phyloP scores from a whole-genome alignment of 2,113 vertebrate species.

The Trematocara stigmaticum region DNA sequence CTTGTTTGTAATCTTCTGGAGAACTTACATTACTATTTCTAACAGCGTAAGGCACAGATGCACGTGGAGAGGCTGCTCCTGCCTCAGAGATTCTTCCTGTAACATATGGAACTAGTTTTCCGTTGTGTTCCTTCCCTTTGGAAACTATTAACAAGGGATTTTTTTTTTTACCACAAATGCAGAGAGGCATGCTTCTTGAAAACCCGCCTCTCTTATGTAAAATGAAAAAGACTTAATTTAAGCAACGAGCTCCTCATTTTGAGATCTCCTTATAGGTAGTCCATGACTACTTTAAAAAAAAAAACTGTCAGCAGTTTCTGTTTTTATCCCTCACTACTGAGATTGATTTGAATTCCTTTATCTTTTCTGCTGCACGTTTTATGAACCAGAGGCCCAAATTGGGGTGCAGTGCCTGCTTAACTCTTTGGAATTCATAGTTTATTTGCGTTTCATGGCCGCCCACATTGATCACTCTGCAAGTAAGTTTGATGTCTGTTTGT shows the following conservation, averaged over 20 bases:
- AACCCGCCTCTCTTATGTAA: neutral
- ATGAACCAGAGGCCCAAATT: neutral
- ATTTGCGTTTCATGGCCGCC: constrained; percentile 18
- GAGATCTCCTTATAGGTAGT: neutral
- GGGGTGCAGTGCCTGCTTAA: neutral
- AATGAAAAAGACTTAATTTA: neutral
- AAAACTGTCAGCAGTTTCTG: neutral
- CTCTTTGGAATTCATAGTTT: constrained; percentile 21
- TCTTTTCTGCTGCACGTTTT: neutral
- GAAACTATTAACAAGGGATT: constrained; percentile 55
- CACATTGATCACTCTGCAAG: constrained; percentile 6
- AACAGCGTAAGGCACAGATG: constrained; percentile 17
- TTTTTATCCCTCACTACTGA: neutral
- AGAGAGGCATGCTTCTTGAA: neutral
- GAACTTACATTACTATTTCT: neutral
- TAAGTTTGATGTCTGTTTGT: constrained; percentile 3
- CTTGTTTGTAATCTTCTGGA: neutral
- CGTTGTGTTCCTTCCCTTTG: constrained; percentile 32
- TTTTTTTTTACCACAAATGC: constrained; percentile 3
- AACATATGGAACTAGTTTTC: constrained; percentile 59
- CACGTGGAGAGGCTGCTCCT: neutral
- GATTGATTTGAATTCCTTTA: constrained; percentile 1
- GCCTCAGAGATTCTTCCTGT: constrained; percentile 32
- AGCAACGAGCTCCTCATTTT: neutral
- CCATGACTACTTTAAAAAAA: neutral